Base-by-base conservation (phyloP, 2,888 invertebrate species). In the Hirudinaria manillensis region DNA sequence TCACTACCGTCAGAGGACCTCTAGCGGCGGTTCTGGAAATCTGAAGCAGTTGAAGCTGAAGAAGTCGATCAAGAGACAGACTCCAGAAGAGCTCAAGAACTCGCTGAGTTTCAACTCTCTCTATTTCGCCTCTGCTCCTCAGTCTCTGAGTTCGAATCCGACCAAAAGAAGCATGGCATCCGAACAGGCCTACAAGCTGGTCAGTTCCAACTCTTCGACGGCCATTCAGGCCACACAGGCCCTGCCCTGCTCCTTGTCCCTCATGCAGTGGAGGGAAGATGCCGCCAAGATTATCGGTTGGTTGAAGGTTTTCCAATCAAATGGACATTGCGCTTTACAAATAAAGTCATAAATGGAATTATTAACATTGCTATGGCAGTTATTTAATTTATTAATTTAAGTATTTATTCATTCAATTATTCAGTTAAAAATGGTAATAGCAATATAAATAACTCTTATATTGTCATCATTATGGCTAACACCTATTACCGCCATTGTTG, bases 21-120 rank as follows among this genome's bases (percentile, higher is more conserved):
- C 61, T 51, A 73, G 73, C 55, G 73, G 73, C 10, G 36, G 68
- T 34, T 68, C 68, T 2, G 68, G 36, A n/a, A 68, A 68, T 2
- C n/a, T 68, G 19, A 68, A 68, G 21, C 32, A 68, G n/a, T n/a
- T 21, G 6, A 73, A 65, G 36, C 24, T 73, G 36, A 61, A 45
- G 16, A 65, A 56, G 32, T n/a, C 56, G 1, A n/a, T n/a, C n/a
- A 73, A 65, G 38, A 56, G 55, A 65, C n/a, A 24, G 21, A 16
- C 3, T 1, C 21, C 21, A 0, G 65, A 56, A 24, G 65, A 32
- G 16, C n/a, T 65, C 3, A 73, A 73, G 36, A 65, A 55, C 38
- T 73, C 73, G 16, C 32, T 55, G 27, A 73, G 73, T 36, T 73
- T 56, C 32, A 56, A 73, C 65, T 73, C 73, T 3, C 73, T 73